Percentiles rank a stretch among this genome's conserved stretches.
phyloP scores from a whole-genome alignment of 2,888 invertebrate genomes.

The Papilio elwesi region DNA sequence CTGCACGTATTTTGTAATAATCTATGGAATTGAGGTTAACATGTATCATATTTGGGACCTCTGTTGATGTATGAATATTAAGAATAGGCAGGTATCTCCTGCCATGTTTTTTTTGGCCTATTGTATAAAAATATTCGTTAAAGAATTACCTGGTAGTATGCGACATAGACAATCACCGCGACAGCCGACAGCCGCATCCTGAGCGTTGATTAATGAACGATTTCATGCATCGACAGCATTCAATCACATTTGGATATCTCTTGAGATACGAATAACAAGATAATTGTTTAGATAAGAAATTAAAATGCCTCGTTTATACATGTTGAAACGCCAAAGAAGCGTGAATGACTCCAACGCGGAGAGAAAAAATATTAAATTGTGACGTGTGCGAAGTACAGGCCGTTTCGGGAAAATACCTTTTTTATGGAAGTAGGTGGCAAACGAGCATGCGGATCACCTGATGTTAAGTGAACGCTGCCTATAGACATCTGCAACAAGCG shows the following conservation, averaged over 20 bases:
- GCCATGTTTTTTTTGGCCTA: neutral
- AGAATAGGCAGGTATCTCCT: too few species aligned
- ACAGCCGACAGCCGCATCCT: neutral
- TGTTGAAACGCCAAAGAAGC: neutral
- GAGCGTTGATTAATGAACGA: neutral
- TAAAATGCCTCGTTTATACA: neutral
- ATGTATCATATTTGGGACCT: too few species aligned
- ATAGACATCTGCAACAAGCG: too few species aligned
- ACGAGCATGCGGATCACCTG: too few species aligned
- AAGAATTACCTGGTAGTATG: neutral
- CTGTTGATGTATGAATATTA: too few species aligned
- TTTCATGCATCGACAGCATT: neutral
- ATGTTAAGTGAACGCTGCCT: too few species aligned
- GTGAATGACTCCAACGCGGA: neutral
- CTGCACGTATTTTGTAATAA: too few species aligned
- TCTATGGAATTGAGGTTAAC: too few species aligned
- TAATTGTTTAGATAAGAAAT: neutral
- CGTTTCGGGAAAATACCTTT: too few species aligned
- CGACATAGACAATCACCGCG: neutral
- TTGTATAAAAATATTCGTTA: neutral
- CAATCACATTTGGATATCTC: neutral
- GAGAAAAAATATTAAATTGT: too few species aligned
- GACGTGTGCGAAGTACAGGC: too few species aligned
- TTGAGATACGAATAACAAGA: neutral
- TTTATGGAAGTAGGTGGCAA: too few species aligned